Evolutionary conservation across 2,113 vertebrate genomes (phyloP).

Genomic region (Myotis yumanensis): DNA sequence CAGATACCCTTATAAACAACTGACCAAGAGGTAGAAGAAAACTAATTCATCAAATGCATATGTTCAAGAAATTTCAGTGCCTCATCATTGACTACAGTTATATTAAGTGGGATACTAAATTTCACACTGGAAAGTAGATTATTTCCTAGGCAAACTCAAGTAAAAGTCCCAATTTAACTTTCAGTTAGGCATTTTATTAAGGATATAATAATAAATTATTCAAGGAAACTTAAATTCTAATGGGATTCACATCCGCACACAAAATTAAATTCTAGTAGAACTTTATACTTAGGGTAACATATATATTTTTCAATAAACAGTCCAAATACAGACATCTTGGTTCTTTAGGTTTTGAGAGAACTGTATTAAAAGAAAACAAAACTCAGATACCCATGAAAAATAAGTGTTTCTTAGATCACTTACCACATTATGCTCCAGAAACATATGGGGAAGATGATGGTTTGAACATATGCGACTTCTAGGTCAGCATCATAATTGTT

Average conservation of each 20-base stretch:
- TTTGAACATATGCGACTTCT: not conserved
- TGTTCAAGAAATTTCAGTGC: constrained; percentile 57
- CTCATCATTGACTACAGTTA: constrained; percentile 40
- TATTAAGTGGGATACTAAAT: constrained; percentile 64
- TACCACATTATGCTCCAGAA: not conserved
- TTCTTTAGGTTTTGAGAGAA: constrained; percentile 9
- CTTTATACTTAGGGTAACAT: not conserved
- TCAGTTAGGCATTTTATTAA: constrained; percentile 69
- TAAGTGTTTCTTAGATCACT: not conserved
- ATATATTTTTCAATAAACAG: not conserved
- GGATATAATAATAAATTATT: constrained; percentile 63
- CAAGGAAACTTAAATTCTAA: constrained; percentile 64
- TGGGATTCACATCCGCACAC: constrained; percentile 34
- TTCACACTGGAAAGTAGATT: constrained; percentile 65
- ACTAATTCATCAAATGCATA: constrained; percentile 37
- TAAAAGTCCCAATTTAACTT: constrained; percentile 62
- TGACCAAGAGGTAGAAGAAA: constrained; percentile 25
- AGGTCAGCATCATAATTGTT: not conserved
- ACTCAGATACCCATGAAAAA: not conserved
- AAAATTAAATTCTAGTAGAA: constrained; percentile 45
- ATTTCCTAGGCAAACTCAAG: constrained; percentile 67
- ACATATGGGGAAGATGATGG: not conserved
- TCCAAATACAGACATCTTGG: not conserved
- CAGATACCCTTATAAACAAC: constrained; percentile 42
- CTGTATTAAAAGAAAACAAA: constrained; percentile 43